Base-by-base conservation (phyloP, 2,888 invertebrate species). In the Harpalus rubripes region DNA sequence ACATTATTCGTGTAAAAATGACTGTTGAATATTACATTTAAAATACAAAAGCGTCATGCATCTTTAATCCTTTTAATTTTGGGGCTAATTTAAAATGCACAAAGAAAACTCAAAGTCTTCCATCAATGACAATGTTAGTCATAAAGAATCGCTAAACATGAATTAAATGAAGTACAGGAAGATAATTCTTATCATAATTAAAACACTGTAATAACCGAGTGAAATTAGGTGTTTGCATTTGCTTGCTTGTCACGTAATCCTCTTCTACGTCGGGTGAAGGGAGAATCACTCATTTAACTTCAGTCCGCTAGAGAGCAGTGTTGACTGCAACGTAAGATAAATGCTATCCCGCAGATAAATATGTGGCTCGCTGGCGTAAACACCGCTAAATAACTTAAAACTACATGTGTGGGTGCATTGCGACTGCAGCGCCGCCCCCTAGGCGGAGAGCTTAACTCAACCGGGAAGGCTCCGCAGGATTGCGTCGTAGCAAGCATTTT, bases 161-260 rank as follows among this genome's bases (percentile, higher is more conserved):
- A 63, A 63, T 80, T 61, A 39, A 81, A 68, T 68, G 22, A 81
- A 68, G 81, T 65, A 65, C 52, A 22, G 65, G 26, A 68, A 81
- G 81, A 81, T 81, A 52, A 44, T 81, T 81, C 68, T 81, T 81
- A 81, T 81, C 68, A 81, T 81, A 81, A 81, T 81, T 81, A 81
- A 81, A 81, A 68, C n/a, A 56, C 32, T 26, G 41, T 44, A 68
- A 81, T 81, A 81, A 81, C 68, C 18, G 52, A 81, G 81, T 65
- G 65, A 32, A 78, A 58, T 78, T 26, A 58, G 78, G 58, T 26
- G 78, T 58, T 16, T 58, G 32, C 78, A 78, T 78, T 78, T 26
- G 78, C 58, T 58, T 78, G 16, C 26, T 56, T 32, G 56, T 56
- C 78, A 78, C 78, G 78, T 78, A 56, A n/a, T 22, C 32, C 32